Evolutionary conservation across 1,140 invertebrate genomes (phyloP), one percentile per base, ranked within the genome.

Genomic region (Tetramorium alpestre): DNA sequence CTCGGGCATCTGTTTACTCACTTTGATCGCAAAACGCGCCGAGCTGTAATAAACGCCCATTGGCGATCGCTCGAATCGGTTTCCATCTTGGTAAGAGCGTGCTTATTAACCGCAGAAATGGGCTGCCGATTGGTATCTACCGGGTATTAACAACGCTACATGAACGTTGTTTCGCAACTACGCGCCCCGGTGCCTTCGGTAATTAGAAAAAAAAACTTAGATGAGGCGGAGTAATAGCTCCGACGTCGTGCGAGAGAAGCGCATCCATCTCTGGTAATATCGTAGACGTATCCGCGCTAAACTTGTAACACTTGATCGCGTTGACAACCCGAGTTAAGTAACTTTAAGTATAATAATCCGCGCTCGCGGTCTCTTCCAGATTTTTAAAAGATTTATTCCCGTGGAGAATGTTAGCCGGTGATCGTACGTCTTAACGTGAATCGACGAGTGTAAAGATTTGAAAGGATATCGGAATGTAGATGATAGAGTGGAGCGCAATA

Each of bases 1-100:
- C 89, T 54, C 85, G 87, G 86, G 82, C 91, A 93, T 93, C 90
- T 89, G 93, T 93, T 93, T 93, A 94, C 90, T 84, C 90, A 92
- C 88, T 92, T 93, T 33, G 90, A 89, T 86, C 91, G 91, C 85
- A 56, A 91, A 90, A 91, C 69, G 69, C 56, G 69, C 54, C 86
- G 80, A 70, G 47, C 86, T 67, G 77, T 90, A 90, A 90, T 90
- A 90, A 90, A 90, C 80, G 86, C 86, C 86, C 60, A 80, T 88
- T 81, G 85, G 70, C 85, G 86, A 90, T 87, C 75, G 75, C 75
- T 62, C 78, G 81, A 76, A 85, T 84, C 86, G 86, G 87, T 87
- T 90, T 90, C 64, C 73, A 89, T 86, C 87, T 86, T 78, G 64
- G 76, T 75, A 60, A 58, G 72, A 65, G 89, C 77, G 13, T 84